Conservation (phyloP, 1,140 invertebrate species). For the Euschistus heros region DNA sequence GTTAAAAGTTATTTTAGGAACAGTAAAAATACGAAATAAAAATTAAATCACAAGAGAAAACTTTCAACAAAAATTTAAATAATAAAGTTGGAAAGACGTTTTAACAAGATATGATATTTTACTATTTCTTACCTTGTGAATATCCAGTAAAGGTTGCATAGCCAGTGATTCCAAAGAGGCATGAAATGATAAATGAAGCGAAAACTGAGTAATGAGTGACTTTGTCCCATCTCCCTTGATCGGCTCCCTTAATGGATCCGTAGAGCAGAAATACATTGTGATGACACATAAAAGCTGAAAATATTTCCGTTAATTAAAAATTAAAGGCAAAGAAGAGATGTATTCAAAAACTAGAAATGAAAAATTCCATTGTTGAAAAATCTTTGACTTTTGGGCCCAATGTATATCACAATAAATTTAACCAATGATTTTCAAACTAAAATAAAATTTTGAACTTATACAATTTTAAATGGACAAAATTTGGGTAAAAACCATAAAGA, state of each 20-base stretch:
- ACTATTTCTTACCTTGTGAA: slow-evolving; percentile 53
- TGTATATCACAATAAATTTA: too few relatives aligned
- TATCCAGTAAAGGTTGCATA: slow-evolving; percentile 74
- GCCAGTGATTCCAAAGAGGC: slow-evolving; percentile 65
- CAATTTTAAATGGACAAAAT: too few relatives aligned
- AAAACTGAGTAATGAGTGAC: slow-evolving; percentile 72
- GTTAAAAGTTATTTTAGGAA: too few relatives aligned
- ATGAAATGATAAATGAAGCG: slow-evolving; percentile 56
- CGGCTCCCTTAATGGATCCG: slow-evolving; percentile 67
- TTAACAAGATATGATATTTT: neutral
- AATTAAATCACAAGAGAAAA: neutral
- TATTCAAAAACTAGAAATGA: too few relatives aligned
- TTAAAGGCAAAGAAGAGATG: too few relatives aligned
- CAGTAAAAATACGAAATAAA: neutral
- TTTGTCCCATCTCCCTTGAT: slow-evolving; percentile 63
- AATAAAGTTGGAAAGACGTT: too few relatives aligned
- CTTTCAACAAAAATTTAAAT: neutral
- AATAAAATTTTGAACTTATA: too few relatives aligned
- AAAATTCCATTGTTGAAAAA: too few relatives aligned
- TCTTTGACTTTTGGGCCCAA: too few relatives aligned
- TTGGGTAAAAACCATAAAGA: too few relatives aligned
- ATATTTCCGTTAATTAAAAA: slow-evolving; percentile 11
- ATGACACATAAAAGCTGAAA: slow-evolving; percentile 80
- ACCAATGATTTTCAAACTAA: too few relatives aligned
- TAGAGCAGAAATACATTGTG: slow-evolving; percentile 83